Base-by-base conservation (phyloP, 2,113 vertebrate genomes). In the Mohoua ochrocephala region DNA sequence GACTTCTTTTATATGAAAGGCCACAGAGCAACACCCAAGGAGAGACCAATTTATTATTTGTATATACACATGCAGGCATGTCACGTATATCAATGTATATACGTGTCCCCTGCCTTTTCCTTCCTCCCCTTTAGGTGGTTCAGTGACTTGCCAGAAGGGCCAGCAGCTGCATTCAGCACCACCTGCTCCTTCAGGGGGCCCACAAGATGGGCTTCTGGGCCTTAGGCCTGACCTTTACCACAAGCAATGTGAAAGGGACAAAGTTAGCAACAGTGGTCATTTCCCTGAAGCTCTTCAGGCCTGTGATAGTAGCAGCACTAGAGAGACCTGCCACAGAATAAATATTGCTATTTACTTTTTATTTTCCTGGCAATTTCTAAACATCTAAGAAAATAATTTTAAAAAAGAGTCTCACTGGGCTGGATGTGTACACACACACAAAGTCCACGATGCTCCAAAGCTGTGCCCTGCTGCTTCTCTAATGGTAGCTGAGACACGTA, bases 1-100 rank as follows among this genome's bases (percentile, higher is more conserved):
- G 60, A 61, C 42, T 86, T 27, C 52, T 92, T 88, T 86, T 75
- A 64, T 68, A 68, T 24, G 26, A 91, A 64, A 81, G 56, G 52
- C 44, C 73, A 60, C 60, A 89, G 73, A 84, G 60, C 52, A 89
- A 49, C 35, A 83, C 7, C 35, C 47, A 82, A 16, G 0, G 15
- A 59, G 52, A 94, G 60, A 77, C 11, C 19, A 17, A 60, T 93
- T 77, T 70, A 16, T 67, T 63, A 45, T 64, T 50, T 71, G 45
- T 50, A 57, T 0, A 0, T 65, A 61, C 26, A 49, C 26, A 10
- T 8, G n/a, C 22, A 53, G 35, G 26, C 44, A 61, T 15, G 57
- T 19, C 75, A 42, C 82, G 61, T 31, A 18, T 26, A 75, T 60
- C 45, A 73, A 3, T 23, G 30, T 15, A 33, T 23, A 9, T 6